Conservation (phyloP, 2,888 invertebrate genomes). For the Xylophagus ater region DNA sequence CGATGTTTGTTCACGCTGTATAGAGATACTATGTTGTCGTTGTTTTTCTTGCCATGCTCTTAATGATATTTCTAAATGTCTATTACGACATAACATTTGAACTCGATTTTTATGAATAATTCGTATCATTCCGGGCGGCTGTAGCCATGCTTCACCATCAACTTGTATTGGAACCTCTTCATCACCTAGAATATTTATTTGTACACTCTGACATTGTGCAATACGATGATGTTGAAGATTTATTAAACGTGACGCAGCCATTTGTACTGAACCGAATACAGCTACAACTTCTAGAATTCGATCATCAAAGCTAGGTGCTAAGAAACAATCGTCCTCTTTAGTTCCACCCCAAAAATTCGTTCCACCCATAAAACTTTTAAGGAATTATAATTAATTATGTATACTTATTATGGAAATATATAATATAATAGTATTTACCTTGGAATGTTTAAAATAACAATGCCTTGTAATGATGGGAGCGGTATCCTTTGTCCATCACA, state of each 20-base stretch:
- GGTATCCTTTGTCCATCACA: constrained; percentile 95
- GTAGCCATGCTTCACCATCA: constrained; percentile 97
- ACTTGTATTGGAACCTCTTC: constrained; percentile 92
- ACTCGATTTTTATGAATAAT: constrained; percentile 95
- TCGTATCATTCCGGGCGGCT: constrained; percentile 90
- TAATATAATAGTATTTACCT: constrained; percentile 42
- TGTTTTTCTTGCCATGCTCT: constrained; percentile 82
- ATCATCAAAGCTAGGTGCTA: constrained; percentile 92
- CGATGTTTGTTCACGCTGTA: constrained; percentile 40
- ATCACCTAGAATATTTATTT: constrained; percentile 88
- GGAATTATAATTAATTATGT: constrained; percentile 14
- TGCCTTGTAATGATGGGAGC: constrained; percentile 88
- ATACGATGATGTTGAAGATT: constrained; percentile 95
- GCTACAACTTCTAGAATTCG: constrained; percentile 94
- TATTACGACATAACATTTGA: constrained; percentile 88
- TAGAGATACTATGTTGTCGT: constrained; percentile 44
- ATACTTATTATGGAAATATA: constrained; percentile 2
- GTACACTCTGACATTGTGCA: constrained; percentile 91
- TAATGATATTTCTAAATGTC: constrained; percentile 80
- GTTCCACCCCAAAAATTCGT: constrained; percentile 97
- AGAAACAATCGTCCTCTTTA: constrained; percentile 81
- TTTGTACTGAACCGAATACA: constrained; percentile 94
- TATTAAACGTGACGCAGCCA: constrained; percentile 90
- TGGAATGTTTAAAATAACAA: constrained; percentile 92
- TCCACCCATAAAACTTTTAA: constrained; percentile 90